Evolutionary conservation across 2,888 invertebrate species (phyloP).

Genomic region (Tiliacea aurago): DNA sequence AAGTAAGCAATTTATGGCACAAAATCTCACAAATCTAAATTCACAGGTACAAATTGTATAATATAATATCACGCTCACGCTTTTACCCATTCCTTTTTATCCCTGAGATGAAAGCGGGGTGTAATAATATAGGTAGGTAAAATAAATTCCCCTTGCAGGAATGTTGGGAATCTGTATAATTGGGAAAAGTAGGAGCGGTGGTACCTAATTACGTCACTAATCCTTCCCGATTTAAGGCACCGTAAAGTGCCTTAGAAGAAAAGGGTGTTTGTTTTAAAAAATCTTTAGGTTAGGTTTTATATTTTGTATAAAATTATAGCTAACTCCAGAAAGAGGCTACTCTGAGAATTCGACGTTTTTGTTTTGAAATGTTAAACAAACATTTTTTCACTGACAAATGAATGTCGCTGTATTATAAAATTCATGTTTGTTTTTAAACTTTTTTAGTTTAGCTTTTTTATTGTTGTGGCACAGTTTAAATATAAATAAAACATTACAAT

Average conservation of each 20-base stretch:
- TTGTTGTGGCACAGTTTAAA: background rate
- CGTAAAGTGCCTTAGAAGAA: conserved; percentile 11
- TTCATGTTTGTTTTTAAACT: background rate
- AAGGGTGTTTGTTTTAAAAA: conserved; percentile 19
- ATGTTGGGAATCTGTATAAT: conserved; percentile 46
- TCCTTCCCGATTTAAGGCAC: conserved; percentile 37
- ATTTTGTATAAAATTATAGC: background rate
- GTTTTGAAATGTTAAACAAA: background rate
- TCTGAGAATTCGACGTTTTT: background rate
- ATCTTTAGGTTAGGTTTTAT: background rate
- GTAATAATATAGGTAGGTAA: conserved; percentile 14
- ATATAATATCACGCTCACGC: conserved; percentile 8
- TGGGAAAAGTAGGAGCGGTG: conserved; percentile 24
- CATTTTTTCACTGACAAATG: background rate
- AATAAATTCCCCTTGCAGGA: conserved; percentile 32
- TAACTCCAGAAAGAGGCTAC: background rate
- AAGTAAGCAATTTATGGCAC: no score
- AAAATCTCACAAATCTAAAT: background rate
- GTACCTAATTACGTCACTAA: conserved; percentile 48
- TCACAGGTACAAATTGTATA: conserved; percentile 37
- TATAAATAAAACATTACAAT: background rate
- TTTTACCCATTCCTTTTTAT: conserved; percentile 11
- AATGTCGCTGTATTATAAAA: background rate
- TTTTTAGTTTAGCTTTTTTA: background rate
- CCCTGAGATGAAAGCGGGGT: conserved; percentile 8